Conservation (phyloP, 2,113 vertebrate species). For the Bothrops jararaca region DNA sequence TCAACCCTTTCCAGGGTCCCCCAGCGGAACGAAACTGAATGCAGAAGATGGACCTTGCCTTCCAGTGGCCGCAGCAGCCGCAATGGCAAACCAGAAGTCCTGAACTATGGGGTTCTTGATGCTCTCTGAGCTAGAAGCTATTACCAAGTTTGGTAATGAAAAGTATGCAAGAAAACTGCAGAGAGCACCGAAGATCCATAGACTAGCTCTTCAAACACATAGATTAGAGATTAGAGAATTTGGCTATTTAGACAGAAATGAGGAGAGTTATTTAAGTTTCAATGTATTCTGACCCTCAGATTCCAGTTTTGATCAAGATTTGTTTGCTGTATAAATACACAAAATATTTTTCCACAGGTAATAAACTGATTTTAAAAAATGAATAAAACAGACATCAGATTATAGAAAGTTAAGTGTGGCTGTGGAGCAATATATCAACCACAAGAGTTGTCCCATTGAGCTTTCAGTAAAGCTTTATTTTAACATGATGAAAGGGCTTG, state of each 20-base stretch:
- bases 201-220: neutral
- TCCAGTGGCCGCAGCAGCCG: no score
- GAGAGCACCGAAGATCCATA: neutral
- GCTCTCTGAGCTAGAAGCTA: neutral
- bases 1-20: no score
- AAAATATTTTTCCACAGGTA: neutral
- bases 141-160: neutral
- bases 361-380: neutral
- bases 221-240: neutral
- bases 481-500: neutral
- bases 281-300: neutral
- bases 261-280: neutral
- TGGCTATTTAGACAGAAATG: neutral
- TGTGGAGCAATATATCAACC: neutral
- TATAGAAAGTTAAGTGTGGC: neutral
- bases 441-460: neutral
- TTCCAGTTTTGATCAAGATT: neutral
- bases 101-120: no score
- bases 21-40: no score
- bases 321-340: neutral
- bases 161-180: neutral
- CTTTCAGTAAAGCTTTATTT: neutral
- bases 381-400: neutral
- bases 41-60: no score
- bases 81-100: no score